Percentiles rank a stretch among this genome's conserved stretches.
Evolutionary conservation across 2,797 vertebrate species (phyloP).

Genomic region (Labeo calbasu): DNA sequence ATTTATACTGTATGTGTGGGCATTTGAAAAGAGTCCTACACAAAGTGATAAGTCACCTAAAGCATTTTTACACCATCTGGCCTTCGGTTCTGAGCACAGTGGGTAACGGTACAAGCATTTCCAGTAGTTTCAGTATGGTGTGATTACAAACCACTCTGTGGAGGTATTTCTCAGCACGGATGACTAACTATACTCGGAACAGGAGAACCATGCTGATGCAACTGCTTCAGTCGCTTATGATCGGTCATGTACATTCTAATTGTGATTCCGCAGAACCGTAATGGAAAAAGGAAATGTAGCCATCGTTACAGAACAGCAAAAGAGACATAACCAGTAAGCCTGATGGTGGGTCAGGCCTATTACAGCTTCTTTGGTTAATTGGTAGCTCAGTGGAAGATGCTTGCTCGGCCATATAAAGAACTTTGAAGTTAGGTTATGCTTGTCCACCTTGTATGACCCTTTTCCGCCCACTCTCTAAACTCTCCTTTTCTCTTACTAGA

Average conservation of each 20-base stretch:
- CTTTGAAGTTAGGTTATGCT: slow-evolving; percentile 19
- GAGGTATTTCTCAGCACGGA: neutral
- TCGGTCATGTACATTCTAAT: neutral
- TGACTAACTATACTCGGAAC: neutral
- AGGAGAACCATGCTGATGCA: neutral
- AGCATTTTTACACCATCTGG: neutral
- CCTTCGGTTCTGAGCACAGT: neutral
- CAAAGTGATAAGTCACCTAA: neutral
- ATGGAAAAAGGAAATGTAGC: neutral
- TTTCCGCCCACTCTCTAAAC: slow-evolving; percentile 43
- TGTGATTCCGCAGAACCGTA: neutral
- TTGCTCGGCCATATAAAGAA: slow-evolving; percentile 10
- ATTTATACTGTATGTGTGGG: neutral
- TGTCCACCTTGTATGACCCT: neutral
- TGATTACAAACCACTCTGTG: neutral
- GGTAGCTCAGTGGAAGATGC: neutral
- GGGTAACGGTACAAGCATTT: neutral
- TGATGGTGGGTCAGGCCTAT: neutral
- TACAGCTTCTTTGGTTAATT: slow-evolving; percentile 4
- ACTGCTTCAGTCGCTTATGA: neutral
- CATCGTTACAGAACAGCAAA: neutral
- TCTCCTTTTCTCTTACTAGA: slow-evolving; percentile 53
- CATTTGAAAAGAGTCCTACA: neutral
- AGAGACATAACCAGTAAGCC: neutral
- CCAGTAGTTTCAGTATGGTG: neutral